These are phyloP conservation scores for Vulpes lagopus DNA, from an alignment of 2,113 vertebrate species.

Conservation along the genomic window DNA sequence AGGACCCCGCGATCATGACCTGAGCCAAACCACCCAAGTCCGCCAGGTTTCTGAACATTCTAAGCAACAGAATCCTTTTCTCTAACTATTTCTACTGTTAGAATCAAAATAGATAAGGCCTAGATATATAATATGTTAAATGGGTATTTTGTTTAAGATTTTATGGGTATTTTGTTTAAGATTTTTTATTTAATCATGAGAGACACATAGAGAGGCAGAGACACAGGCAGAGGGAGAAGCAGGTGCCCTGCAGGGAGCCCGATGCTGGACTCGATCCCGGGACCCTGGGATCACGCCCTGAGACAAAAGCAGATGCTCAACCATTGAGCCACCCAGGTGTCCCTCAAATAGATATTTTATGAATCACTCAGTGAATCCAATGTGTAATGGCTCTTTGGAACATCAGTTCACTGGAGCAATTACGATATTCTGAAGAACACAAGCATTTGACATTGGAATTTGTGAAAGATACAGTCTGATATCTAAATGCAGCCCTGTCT, in stretches of 20 bases:
- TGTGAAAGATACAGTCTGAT: background rate
- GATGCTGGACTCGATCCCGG: too few relatives aligned
- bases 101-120: background rate
- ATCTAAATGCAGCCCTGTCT: background rate
- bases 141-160: background rate
- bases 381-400: background rate
- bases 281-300: too few relatives aligned
- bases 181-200: too few relatives aligned
- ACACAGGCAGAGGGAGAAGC: too few relatives aligned
- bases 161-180: background rate
- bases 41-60: background rate
- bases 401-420: background rate
- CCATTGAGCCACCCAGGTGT: too few relatives aligned
- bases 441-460: background rate
- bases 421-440: background rate
- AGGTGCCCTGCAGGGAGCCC: too few relatives aligned
- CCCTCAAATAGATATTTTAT: background rate
- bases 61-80: background rate
- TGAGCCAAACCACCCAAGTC: too few relatives aligned
- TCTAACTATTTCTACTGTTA: background rate
- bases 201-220: too few relatives aligned
- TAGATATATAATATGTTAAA: background rate
- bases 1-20: too few relatives aligned
- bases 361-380: background rate
- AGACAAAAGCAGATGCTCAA: too few relatives aligned